Conservation (phyloP, 2,888 invertebrate species). For the Drosophila putrida region DNA sequence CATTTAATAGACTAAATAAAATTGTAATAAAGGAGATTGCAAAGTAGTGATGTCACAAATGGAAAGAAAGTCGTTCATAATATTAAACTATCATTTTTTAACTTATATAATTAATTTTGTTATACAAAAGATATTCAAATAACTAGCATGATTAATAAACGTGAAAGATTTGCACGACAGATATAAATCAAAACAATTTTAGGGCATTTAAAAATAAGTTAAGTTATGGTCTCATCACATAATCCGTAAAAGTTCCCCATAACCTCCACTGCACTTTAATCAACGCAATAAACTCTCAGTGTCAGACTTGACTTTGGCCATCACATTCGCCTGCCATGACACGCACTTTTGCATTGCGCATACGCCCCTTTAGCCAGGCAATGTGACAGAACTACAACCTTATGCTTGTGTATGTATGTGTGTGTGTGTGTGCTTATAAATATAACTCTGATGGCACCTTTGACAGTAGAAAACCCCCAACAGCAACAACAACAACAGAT, state of each 20-base stretch:
- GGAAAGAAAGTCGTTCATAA: too few relatives aligned
- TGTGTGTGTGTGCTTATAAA: not conserved
- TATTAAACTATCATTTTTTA: too few relatives aligned
- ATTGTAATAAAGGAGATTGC: too few relatives aligned
- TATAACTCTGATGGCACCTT: conserved; percentile 42
- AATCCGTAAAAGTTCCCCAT: not conserved
- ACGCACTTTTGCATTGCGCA: conserved; percentile 58
- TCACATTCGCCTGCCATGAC: conserved; percentile 45
- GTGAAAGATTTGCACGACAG: too few relatives aligned
- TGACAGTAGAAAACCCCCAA: conserved; percentile 28
- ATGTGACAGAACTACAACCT: conserved; percentile 28
- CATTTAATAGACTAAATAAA: too few relatives aligned
- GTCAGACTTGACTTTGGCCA: conserved; percentile 41
- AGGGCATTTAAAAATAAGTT: not conserved
- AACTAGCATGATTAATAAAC: not conserved
- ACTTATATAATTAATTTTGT: too few relatives aligned
- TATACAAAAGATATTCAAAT: too few relatives aligned
- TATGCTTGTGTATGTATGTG: not conserved
- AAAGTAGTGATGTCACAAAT: too few relatives aligned
- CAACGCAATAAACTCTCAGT: conserved; percentile 11
- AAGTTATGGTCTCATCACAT: not conserved
- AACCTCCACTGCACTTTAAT: conserved; percentile 27
- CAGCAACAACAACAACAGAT: conserved; percentile 19
- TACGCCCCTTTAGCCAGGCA: conserved; percentile 55
- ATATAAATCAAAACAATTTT: conserved; percentile 1